phyloP scores from a whole-genome alignment of 2,888 invertebrate species.

The Hydrotaea cyrtoneurina region DNA sequence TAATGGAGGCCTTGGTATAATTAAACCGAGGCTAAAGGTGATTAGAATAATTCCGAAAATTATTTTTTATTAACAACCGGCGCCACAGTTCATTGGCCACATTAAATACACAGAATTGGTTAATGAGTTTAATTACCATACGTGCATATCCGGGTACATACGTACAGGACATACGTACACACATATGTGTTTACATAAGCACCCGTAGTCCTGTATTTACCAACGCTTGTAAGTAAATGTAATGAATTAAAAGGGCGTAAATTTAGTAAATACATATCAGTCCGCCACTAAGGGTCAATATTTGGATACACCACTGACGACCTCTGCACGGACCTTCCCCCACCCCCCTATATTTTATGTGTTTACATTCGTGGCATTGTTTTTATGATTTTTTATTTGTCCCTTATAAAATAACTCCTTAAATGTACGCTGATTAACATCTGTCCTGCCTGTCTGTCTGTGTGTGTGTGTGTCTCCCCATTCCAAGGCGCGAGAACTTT shows the following conservation, averaged over 20 bases:
- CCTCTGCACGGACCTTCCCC: too few relatives aligned
- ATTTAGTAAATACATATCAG: background rate
- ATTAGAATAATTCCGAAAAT: too few relatives aligned
- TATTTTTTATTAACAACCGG: background rate
- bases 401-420: too few relatives aligned
- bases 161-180: background rate
- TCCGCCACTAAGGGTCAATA: background rate
- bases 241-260: background rate
- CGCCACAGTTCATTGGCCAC: constrained; percentile 1
- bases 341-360: background rate
- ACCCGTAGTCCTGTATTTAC: background rate
- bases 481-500: background rate
- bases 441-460: background rate
- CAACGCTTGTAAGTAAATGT: background rate
- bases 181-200: too few relatives aligned
- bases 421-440: too few relatives aligned
- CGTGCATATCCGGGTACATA: too few relatives aligned
- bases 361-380: background rate
- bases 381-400: background rate
- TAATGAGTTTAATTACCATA: constrained; percentile 15
- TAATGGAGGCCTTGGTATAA: too few relatives aligned
- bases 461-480: background rate
- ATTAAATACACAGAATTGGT: background rate
- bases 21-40: too few relatives aligned
- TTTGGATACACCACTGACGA: background rate